Evolutionary conservation across 1,140 invertebrate genomes (phyloP).

Genomic region (Tyrophagus putrescentiae): DNA sequence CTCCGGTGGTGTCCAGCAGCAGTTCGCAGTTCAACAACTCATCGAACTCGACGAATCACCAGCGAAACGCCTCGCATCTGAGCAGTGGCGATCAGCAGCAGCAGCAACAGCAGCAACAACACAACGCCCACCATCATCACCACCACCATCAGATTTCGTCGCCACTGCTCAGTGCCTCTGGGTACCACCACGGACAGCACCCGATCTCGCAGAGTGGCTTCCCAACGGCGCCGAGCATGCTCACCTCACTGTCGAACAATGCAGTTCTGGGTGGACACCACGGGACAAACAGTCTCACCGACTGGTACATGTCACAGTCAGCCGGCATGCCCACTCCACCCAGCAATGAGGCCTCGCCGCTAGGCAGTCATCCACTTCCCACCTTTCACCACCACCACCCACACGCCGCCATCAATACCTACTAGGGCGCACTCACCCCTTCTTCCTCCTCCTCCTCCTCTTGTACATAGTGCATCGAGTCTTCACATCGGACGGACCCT

Average conservation of each 20-base stretch:
- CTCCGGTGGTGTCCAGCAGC: constrained; percentile 2
- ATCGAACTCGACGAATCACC: too few relatives aligned
- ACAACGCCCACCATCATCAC: background rate
- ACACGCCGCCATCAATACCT: constrained; percentile 34
- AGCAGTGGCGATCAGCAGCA: background rate
- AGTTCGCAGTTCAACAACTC: background rate
- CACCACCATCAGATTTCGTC: background rate
- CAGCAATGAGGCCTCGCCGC: constrained; percentile 36
- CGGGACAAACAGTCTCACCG: constrained; percentile 19
- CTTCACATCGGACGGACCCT: too few relatives aligned
- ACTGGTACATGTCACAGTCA: constrained; percentile 49
- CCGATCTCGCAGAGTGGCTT: constrained; percentile 23
- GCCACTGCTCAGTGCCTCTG: too few relatives aligned
- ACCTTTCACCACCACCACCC: constrained; percentile 29
- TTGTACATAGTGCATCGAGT: too few relatives aligned
- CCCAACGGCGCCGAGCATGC: constrained; percentile 13
- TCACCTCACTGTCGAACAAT: constrained; percentile 20
- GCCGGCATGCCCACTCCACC: constrained; percentile 39
- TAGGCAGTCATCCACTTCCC: constrained; percentile 12
- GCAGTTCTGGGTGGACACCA: constrained; percentile 1
- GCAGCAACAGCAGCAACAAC: background rate
- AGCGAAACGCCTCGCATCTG: background rate
- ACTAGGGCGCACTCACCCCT: too few relatives aligned
- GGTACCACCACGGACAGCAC: constrained; percentile 17
- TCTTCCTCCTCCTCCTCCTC: too few relatives aligned